These are phyloP conservation scores for Thecocarcelia acutangulata DNA, from an alignment of 2,888 invertebrate genomes.

Conservation along the genomic window DNA sequence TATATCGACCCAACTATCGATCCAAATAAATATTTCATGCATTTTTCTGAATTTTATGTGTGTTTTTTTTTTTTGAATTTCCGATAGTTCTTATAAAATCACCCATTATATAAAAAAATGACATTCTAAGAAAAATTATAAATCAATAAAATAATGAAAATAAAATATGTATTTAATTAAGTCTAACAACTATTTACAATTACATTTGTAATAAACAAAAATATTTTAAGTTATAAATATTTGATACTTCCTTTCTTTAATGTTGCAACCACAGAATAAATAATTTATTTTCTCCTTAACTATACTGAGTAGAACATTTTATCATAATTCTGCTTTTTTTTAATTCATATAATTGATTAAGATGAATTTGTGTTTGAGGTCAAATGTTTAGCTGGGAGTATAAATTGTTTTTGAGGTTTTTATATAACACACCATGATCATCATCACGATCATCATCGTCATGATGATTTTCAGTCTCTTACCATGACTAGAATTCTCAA, in stretches of 20 bases:
- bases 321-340: slow-evolving; percentile 62
- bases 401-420: slow-evolving; percentile 80
- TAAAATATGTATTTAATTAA: no score
- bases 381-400: slow-evolving; percentile 81
- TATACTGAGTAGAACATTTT: slow-evolving; percentile 6
- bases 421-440: slow-evolving; percentile 69
- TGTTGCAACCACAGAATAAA: slow-evolving; percentile 1
- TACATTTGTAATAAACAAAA: no score
- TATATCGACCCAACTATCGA: no score
- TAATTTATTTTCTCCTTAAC: background rate
- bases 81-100: no score
- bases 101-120: no score
- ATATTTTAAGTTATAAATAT: background rate
- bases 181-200: no score
- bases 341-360: slow-evolving; percentile 80
- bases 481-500: slow-evolving; percentile 16
- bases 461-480: slow-evolving; percentile 16
- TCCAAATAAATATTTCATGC: no score
- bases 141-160: no score
- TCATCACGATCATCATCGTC: slow-evolving; percentile 33
- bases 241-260: background rate
- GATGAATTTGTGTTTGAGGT: slow-evolving; percentile 81
- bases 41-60: no score
- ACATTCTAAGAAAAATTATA: no score
- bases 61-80: no score